phyloP scores from a whole-genome alignment of 2,113 vertebrate genomes.

The Varanus komodoensis region DNA sequence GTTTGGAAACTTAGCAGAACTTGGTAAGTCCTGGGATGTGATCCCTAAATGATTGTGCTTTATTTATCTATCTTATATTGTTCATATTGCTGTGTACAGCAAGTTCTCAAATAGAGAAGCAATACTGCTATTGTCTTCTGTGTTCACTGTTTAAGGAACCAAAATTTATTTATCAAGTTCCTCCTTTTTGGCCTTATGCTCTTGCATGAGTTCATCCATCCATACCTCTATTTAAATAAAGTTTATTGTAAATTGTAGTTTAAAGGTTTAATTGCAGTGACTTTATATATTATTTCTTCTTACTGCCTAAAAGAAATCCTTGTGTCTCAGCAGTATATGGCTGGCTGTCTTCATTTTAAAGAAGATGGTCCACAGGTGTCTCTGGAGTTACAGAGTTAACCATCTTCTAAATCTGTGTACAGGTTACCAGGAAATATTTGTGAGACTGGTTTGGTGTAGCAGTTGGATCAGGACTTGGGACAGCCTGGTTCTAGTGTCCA shows the following conservation, averaged over 20 bases:
- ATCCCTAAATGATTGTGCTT: slow-evolving; percentile 26
- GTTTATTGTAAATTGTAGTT: background rate
- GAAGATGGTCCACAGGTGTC: slow-evolving; percentile 14
- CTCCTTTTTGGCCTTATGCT: background rate
- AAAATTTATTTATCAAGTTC: background rate
- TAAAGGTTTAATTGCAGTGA: background rate
- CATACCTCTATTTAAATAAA: background rate
- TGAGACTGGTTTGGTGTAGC: no score
- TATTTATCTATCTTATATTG: background rate
- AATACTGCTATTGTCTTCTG: background rate
- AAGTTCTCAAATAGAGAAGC: background rate
- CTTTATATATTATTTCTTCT: slow-evolving; percentile 6
- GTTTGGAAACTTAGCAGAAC: slow-evolving; percentile 98
- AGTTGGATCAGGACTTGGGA: no score
- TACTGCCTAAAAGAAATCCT: slow-evolving; percentile 3
- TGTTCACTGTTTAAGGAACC: background rate
- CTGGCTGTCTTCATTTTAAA: background rate
- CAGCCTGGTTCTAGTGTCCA: no score
- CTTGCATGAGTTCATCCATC: background rate
- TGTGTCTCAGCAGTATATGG: slow-evolving; percentile 21
- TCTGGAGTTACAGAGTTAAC: background rate
- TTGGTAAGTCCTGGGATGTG: slow-evolving; percentile 83
- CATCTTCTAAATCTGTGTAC: background rate
- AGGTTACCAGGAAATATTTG: background rate
- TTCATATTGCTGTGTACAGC: background rate